phyloP scores from a whole-genome alignment of 2,888 invertebrate species.

The Temnothorax unifasciatus region DNA sequence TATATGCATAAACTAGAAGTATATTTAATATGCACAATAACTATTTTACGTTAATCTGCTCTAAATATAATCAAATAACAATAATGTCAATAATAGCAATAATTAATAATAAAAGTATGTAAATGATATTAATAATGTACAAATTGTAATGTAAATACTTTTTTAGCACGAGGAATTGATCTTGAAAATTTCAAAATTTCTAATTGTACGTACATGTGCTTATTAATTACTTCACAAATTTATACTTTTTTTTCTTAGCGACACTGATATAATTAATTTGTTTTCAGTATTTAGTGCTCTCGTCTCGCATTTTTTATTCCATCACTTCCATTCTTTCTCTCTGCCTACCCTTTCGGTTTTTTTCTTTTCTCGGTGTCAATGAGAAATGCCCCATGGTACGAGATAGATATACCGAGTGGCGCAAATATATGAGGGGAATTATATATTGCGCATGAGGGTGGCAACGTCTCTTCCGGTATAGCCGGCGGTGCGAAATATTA shows the following conservation, averaged over 20 bases:
- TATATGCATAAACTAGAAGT: neutral
- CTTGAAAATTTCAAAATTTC: neutral
- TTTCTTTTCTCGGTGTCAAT: slow-evolving; percentile 56
- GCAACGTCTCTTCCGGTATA: slow-evolving; percentile 40
- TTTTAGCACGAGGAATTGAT: neutral
- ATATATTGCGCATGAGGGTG: slow-evolving; percentile 46
- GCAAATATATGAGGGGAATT: slow-evolving; percentile 58
- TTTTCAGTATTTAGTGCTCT: neutral
- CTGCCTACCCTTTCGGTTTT: slow-evolving; percentile 19
- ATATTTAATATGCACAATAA: neutral
- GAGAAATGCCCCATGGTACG: slow-evolving; percentile 65
- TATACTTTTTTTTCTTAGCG: neutral
- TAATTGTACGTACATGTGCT: neutral
- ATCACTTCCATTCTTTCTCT: neutral
- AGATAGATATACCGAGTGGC: slow-evolving; percentile 62
- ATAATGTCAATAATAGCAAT: neutral
- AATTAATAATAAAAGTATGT: neutral
- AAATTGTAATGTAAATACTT: neutral
- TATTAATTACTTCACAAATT: neutral
- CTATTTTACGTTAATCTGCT: neutral
- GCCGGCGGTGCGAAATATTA: slow-evolving; percentile 69
- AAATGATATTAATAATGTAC: neutral
- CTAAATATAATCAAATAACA: neutral
- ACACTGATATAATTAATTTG: neutral
- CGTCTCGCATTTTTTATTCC: neutral